These are phyloP conservation scores for Palloptera scutellata DNA, from an alignment of 2,888 invertebrate genomes.

Conservation along the genomic window DNA sequence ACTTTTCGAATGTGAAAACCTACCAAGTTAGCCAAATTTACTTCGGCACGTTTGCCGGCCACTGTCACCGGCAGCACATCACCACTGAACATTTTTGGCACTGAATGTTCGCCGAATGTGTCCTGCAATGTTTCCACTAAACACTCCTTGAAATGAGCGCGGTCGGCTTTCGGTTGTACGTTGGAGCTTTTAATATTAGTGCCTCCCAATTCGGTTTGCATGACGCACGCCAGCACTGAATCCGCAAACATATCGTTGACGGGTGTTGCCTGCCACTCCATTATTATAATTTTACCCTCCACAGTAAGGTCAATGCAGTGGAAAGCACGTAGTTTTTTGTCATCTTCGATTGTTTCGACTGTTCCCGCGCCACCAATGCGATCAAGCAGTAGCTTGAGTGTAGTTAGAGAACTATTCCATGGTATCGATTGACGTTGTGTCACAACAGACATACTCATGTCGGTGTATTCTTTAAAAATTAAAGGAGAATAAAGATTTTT, in stretches of 20 bases:
- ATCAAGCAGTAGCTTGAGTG: constrained; percentile 78
- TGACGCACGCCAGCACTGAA: constrained; percentile 86
- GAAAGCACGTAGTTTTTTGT: constrained; percentile 82
- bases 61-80: constrained; percentile 87
- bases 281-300: constrained; percentile 81
- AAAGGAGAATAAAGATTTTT: constrained; percentile 61
- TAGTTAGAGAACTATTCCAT: constrained; percentile 72
- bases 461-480: constrained; percentile 79
- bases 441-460: constrained; percentile 92
- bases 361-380: constrained; percentile 77
- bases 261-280: constrained; percentile 96
- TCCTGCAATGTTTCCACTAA: constrained; percentile 70
- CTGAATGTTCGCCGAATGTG: constrained; percentile 94
- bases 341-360: constrained; percentile 73
- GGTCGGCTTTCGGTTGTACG: constrained; percentile 78
- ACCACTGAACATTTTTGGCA: constrained; percentile 92
- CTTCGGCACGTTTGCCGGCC: constrained; percentile 83
- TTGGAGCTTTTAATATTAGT: constrained; percentile 70
- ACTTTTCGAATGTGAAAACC: constrained; percentile 31
- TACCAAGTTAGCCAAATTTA: constrained; percentile 79
- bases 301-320: constrained; percentile 82
- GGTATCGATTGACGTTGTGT: constrained; percentile 91
- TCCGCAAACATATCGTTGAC: constrained; percentile 99
- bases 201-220: constrained; percentile 81
- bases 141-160: constrained; percentile 86